Base-by-base conservation (phyloP, 1,140 invertebrate genomes). In the Drosophila carrolli region DNA sequence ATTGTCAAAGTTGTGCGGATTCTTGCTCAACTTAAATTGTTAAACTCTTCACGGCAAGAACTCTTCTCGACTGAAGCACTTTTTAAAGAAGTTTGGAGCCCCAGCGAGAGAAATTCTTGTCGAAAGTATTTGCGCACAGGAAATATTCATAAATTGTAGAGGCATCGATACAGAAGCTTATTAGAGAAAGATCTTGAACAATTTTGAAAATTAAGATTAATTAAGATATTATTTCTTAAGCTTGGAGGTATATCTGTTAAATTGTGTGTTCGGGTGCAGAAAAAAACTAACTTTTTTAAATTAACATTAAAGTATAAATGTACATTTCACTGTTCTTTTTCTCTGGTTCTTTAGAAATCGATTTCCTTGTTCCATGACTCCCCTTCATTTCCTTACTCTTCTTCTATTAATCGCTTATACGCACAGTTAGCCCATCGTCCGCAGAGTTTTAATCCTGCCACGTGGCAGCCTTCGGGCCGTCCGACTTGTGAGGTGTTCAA, bases 1-100 rank as follows among this genome's bases (percentile, higher is more conserved):
- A 86, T 72, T 71, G 79, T 74, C 73, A 74, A 85, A 85, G 56
- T 81, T 85, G 40, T 48, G 41, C 47, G 68, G 53, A 67, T 85
- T 81, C 66, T 68, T 74, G 62, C 57, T 23, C 38, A 81, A 81
- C 73, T 85, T 84, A 76, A 75, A 75, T 75, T 75, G 71, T 75
- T 66, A 29, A 73, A 51, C 55, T 68, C 65, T 44, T 68, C 14
- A 66, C 14, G 47, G 38, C 37, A 60, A 46, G 47, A 72, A 70
- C 66, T 59, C 43, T 27, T 54, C 10, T 19, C 32, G 23, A 68
- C 13, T 35, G 14, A 40, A 68, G 37, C 51, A 41, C 50, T 47
- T 50, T 48, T 47, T 35, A 40, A 7, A n/a, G 50, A 71, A 72
- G 51, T 72, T 71, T 58, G 38, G 8, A 29, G 65, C 19, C 16